A percentile compares a stretch with the other conserved stretches of the same genome.
phyloP scores from a whole-genome alignment of 1,140 invertebrate species.

The Hestina assimilis region DNA sequence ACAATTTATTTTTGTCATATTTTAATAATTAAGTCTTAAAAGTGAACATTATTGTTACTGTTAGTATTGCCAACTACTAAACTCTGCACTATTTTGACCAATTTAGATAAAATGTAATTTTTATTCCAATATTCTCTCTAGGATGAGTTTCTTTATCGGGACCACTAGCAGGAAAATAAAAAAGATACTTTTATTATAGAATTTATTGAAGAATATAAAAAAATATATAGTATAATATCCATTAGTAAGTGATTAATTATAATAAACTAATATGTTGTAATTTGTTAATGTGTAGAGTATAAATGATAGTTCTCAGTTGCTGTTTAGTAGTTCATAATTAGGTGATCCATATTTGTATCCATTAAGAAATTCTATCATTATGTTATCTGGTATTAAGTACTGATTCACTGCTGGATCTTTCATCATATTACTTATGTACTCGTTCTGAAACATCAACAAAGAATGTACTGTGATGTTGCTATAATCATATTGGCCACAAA shows the following conservation, averaged over 20 bases:
- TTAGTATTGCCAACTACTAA: too few species aligned
- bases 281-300: too few species aligned
- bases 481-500: not conserved
- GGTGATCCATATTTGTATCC: slow-evolving; percentile 31
- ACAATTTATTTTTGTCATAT: not conserved
- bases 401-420: slow-evolving; percentile 54
- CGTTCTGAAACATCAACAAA: slow-evolving; percentile 45
- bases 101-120: too few species aligned
- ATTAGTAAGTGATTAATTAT: too few species aligned
- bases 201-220: too few species aligned
- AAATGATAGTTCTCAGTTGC: not conserved
- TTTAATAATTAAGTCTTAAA: not conserved
- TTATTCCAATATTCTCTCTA: too few species aligned
- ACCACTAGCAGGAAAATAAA: too few species aligned
- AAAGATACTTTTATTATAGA: too few species aligned
- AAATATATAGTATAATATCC: too few species aligned
- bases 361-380: slow-evolving; percentile 36
- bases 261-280: too few species aligned
- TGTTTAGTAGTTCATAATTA: slow-evolving; percentile 24
- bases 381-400: slow-evolving; percentile 46
- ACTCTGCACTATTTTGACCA: too few species aligned
- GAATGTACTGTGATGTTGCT: not conserved
- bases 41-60: not conserved
- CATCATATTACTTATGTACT: slow-evolving; percentile 52
- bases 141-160: too few species aligned